A percentile compares a stretch with the other conserved stretches of the same genome.
These are phyloP conservation scores for Sphyrna mokarran DNA, from an alignment of 2,113 vertebrate genomes.

Conservation along the genomic window DNA sequence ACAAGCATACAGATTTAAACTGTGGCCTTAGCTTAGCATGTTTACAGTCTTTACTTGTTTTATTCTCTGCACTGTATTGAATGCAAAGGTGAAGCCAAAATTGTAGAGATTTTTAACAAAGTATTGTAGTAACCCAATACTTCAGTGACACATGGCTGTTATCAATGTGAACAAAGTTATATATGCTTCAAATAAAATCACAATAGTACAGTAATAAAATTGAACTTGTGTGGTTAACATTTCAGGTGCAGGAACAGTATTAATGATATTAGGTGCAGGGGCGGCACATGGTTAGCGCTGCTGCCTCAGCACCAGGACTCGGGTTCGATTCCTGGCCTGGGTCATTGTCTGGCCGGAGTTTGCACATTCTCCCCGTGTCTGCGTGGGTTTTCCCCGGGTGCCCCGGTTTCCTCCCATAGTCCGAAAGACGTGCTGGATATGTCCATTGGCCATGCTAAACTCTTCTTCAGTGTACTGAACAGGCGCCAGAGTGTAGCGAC, in stretches of 20 bases:
- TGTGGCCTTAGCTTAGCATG: conserved; percentile 38
- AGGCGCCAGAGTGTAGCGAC: too few relatives aligned
- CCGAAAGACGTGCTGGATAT: too few relatives aligned
- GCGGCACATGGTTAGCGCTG: too few relatives aligned
- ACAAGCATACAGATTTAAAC: conserved; percentile 32
- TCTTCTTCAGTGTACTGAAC: too few relatives aligned
- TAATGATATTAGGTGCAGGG: background rate
- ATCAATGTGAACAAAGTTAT: conserved; percentile 4
- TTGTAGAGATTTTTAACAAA: conserved; percentile 23
- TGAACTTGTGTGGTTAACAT: background rate
- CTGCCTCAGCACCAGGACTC: too few relatives aligned
- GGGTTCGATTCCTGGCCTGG: too few relatives aligned
- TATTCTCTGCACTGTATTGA: background rate
- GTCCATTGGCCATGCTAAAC: too few relatives aligned
- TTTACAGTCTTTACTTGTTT: conserved; percentile 30
- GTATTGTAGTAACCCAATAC: conserved; percentile 24
- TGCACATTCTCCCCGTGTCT: too few relatives aligned
- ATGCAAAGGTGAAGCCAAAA: conserved; percentile 6
- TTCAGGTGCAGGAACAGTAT: background rate
- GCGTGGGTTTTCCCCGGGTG: too few relatives aligned
- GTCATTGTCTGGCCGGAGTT: too few relatives aligned
- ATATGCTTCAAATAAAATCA: conserved; percentile 24
- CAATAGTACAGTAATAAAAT: conserved; percentile 8
- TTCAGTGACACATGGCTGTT: background rate
- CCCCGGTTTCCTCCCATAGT: too few relatives aligned